Base-by-base conservation (phyloP, 1,140 invertebrate species). In the Eupristina koningsbergeri region DNA sequence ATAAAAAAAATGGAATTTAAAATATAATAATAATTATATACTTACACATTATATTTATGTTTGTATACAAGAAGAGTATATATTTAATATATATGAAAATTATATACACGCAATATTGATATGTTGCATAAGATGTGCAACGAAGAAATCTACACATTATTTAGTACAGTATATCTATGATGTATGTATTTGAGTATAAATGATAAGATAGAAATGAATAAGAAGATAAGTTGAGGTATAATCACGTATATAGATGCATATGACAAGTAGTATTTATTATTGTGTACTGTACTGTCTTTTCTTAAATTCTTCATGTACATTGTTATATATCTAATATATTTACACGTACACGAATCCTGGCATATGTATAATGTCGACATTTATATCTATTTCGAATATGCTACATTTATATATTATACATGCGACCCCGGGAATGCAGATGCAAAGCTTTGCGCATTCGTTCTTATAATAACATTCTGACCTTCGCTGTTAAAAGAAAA, bases 221-320 rank as follows among this genome's bases (percentile, higher is more conserved):
- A 84, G 84, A 83, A 74, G 78, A 71, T 85, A 84, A 80, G 81
- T 79, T 83, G 61, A 85, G 67, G 63, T 82, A 85, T 86, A 89
- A 89, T 86, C 81, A 88, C 84, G 83, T 86, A 87, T 87, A 85
- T 81, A 87, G 85, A 89, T 86, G 87, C 86, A 86, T 89, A 85
- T 81, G 50, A 89, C 87, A 91, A 88, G 88, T 92, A 91, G 88
- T 93, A 93, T 93, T 92, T 93, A 93, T 91, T 91, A 92, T 91
- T 94, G 90, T 93, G 92, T 94, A 94, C 91, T 92, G 92, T 94
- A 94, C 90, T 92, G 91, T 93, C 92, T 81, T 84, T 85, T 85
- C 74, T 92, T 93, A 86, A 92, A 93, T 90, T 90, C 88, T 91
- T 89, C 89, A 90, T 91, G 89, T 91, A 90, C 88, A 91, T 91